phyloP scores from a whole-genome alignment of 2,113 vertebrate species.

The Glaucidium brasilianum region DNA sequence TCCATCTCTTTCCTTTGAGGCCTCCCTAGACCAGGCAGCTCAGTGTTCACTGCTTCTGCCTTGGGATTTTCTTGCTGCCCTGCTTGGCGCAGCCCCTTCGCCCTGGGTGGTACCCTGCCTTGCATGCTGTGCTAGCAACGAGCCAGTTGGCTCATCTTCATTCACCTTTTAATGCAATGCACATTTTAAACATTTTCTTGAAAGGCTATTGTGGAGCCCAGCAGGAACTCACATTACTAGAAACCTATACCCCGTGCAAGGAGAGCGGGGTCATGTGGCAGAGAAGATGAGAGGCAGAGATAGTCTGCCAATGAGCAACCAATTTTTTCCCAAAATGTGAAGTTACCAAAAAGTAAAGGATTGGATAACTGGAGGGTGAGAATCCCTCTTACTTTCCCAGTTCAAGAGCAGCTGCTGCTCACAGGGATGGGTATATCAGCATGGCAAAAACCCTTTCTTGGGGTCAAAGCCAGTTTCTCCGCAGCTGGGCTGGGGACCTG shows the following conservation, averaged over 20 bases:
- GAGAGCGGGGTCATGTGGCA: background rate
- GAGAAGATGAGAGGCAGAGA: slow-evolving; percentile 36
- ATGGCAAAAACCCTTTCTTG: fast-evolving
- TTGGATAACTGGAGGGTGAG: background rate
- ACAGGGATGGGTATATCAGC: background rate
- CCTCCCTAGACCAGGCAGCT: background rate
- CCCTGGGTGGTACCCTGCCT: background rate
- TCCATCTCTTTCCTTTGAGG: fast-evolving
- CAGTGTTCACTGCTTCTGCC: background rate
- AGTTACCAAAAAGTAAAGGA: background rate
- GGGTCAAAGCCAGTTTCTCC: background rate
- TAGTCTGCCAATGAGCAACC: background rate
- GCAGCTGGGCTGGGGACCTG: background rate
- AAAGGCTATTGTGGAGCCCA: background rate
- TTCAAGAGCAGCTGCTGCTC: background rate
- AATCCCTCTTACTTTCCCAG: background rate
- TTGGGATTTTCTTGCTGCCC: background rate
- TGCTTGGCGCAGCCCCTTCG: fast-evolving
- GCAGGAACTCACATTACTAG: slow-evolving; percentile 44
- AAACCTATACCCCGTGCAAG: slow-evolving; percentile 5
- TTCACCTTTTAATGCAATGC: background rate
- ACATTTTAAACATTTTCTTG: slow-evolving; percentile 15
- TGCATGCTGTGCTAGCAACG: fast-evolving
- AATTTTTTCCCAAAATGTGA: background rate
- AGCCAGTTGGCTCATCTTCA: background rate